Base-by-base conservation (phyloP, 1,140 invertebrate genomes). In the Agraylea sexmaculata region DNA sequence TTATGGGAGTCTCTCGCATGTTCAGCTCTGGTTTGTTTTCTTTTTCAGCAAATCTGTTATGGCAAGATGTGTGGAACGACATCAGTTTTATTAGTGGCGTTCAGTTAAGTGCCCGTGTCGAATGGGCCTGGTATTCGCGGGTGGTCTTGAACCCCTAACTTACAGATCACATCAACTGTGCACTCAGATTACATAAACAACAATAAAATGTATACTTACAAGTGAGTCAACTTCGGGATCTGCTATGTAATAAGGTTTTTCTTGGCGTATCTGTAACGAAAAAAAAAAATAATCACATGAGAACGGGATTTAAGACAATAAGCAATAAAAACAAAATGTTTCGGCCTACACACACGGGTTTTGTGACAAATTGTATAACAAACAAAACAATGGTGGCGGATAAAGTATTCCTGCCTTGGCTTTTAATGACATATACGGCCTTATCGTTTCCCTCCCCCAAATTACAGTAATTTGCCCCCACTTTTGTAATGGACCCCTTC, bases 211-310 rank as follows among this genome's bases (percentile, higher is more conserved):
- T 46, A 58, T 71, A 89, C 88, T 93, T 77, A 95, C 90, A 77
- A 96, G 77, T 73, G 88, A 91, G 72, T 96, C 91, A 66, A 96
- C 85, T 80, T 95, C 92, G 58, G 88, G 88, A 72, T 95, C 90
- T 59, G 91, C 89, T 72, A 89, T 87, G 71, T 95, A 95, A 75
- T 91, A 94, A 58, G 89, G 89, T 77, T 93, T 93, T 73, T 95
- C 88, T 79, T 89, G 84, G 70, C 88, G 83, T 76, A 92, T 92
- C 88, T 94, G 84, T 57, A 85, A 81, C 67, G 67, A 69, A 69
- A 73, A 67, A 71, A 60, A 60, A 57, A 55, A 48, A 43, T 36
- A 29, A n/a, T n/a, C n/a, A 20, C 2, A 45, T 39, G 19, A 44
- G 17, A n/a, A n/a, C n/a, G n/a, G n/a, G n/a, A n/a, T n/a, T 10